Evolutionary conservation across 2,888 invertebrate genomes (phyloP), one percentile per base, ranked within the genome.

Genomic region (Caenorhabditis doughertyi): DNA sequence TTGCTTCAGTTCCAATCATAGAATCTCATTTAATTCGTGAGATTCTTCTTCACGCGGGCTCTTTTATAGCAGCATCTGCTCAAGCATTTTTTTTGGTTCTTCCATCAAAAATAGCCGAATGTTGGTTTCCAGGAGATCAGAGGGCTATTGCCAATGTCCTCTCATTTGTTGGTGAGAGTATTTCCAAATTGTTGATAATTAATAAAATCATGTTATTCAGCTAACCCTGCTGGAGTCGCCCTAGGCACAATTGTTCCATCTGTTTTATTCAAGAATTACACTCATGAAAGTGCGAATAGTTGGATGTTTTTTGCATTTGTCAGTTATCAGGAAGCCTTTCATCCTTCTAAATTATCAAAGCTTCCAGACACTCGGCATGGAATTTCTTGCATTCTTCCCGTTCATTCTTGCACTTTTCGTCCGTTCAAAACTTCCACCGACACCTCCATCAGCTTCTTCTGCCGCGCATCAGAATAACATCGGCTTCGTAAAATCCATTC

Each of bases 21-120:
- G 32, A 81, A 27, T 68, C 65, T 3, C 60, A 60, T 35, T 18
- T 79, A 2, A 47, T 56, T 44, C 65, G 84, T 16, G 80, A 82
- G 44, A 67, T 51, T 7, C 32, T 84, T 11, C 72, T 84, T 0
- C 83, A 86, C 42, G 47, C 81, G 25, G 90, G 90, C 1, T 88
- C 89, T 13, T 84, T 85, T 7, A 79, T 90, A 11, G 89, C 89
- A 18, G 89, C 90, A 8, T 82, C 79, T 23, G 84, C 90, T 0
- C 91, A 91, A 71, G 87, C 89, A 2, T 91, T 91, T 70, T 91
- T 91, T 65, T 72, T 91, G 23, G 89, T 89, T 18, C 83, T 91
- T 18, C 85, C 87, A 0, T 85, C 85, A 49, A 86, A 86, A 80
- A 90, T 91, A n/a, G 91, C 91, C 18, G 90, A 91, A 72, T 88